Percentiles rank a stretch among this genome's conserved stretches.
Evolutionary conservation across 1,140 invertebrate genomes (phyloP).

Genomic region (Catajapyx aquilonaris): DNA sequence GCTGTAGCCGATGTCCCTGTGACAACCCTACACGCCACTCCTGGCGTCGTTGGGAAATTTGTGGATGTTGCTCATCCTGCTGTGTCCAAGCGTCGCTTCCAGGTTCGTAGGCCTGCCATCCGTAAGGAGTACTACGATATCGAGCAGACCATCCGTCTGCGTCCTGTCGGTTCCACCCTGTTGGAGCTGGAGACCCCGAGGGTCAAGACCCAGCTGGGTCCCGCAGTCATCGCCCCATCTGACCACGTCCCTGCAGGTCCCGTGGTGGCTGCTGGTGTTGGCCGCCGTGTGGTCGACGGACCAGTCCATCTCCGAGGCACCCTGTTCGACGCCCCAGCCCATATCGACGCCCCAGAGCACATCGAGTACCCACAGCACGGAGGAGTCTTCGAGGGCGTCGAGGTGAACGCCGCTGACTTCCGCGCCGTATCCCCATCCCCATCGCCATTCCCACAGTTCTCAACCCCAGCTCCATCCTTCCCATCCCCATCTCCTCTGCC

Average conservation of each 20-base stretch:
- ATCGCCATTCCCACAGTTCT: too few species aligned
- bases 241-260: slow-evolving; percentile 10
- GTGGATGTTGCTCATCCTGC: slow-evolving; percentile 28
- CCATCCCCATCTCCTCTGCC: too few species aligned
- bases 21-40: slow-evolving; percentile 25
- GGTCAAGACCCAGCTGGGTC: slow-evolving; percentile 31
- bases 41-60: slow-evolving; percentile 25
- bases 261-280: slow-evolving; percentile 12
- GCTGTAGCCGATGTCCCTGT: slow-evolving; percentile 28
- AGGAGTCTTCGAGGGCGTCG: too few species aligned
- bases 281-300: slow-evolving; percentile 1
- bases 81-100: slow-evolving; percentile 23
- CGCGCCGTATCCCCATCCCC: too few species aligned
- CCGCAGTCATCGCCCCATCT: slow-evolving; percentile 19
- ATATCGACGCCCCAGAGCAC: too few species aligned
- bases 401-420: too few species aligned
- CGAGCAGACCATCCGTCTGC: slow-evolving; percentile 34
- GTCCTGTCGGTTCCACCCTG: slow-evolving; percentile 36
- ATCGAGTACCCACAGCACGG: too few species aligned
- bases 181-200: slow-evolving; percentile 35
- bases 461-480: too few species aligned
- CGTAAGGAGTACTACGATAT: slow-evolving; percentile 43
- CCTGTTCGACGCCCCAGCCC: too few species aligned
- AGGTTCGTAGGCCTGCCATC: slow-evolving; percentile 36
- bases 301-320: too few species aligned